phyloP scores from a whole-genome alignment of 2,797 vertebrate species.

The Clarias pachynema region DNA sequence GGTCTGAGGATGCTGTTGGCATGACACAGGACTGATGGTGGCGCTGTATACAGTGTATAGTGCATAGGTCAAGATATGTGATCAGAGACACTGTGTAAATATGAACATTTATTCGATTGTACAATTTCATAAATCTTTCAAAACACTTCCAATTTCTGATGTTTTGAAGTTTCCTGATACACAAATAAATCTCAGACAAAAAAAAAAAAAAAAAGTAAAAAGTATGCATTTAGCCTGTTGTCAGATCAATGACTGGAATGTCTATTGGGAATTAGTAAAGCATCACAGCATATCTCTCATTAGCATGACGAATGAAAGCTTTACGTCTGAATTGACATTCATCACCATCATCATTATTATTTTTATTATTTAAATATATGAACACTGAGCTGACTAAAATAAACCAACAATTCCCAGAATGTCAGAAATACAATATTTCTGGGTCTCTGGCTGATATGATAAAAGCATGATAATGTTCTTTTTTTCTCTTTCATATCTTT shows the following conservation, averaged over 20 bases:
- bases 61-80: neutral
- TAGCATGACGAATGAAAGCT: neutral
- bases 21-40: too few relatives aligned
- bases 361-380: neutral
- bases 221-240: slow-evolving; percentile 44
- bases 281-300: slow-evolving; percentile 41
- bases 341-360: neutral
- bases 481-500: slow-evolving; percentile 45
- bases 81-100: neutral
- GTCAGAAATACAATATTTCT: slow-evolving; percentile 12
- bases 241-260: slow-evolving; percentile 27
- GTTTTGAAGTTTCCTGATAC: slow-evolving; percentile 48
- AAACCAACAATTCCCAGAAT: slow-evolving; percentile 6
- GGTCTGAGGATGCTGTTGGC: too few relatives aligned
- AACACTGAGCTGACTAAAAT: neutral
- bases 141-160: slow-evolving; percentile 36
- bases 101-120: slow-evolving; percentile 76
- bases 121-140: slow-evolving; percentile 62
- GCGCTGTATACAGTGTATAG: neutral
- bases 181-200: slow-evolving; percentile 50
- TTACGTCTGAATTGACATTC: neutral
- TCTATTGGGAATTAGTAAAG: slow-evolving; percentile 34
- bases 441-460: neutral
- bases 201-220: slow-evolving; percentile 26
- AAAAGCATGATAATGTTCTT: neutral